Conservation (phyloP, 1,140 invertebrate species). For the Cotesia glomerata region DNA sequence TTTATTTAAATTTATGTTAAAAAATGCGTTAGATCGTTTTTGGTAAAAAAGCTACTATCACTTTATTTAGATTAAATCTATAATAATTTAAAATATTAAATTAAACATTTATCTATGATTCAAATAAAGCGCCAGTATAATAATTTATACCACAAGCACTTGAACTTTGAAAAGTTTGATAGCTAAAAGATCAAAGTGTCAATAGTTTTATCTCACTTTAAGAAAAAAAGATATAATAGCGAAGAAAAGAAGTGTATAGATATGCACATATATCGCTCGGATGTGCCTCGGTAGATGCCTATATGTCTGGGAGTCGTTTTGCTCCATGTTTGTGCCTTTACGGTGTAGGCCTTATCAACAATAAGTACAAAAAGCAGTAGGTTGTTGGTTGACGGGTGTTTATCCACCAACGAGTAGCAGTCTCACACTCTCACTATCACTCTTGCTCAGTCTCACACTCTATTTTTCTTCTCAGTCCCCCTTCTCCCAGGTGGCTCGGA, state of each 20-base stretch:
- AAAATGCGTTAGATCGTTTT: too few species aligned
- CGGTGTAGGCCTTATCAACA: background rate
- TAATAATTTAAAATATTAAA: too few species aligned
- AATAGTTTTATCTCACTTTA: constrained; percentile 4
- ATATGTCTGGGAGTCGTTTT: too few species aligned
- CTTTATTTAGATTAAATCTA: too few species aligned
- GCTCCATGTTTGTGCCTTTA: too few species aligned
- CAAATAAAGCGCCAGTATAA: too few species aligned
- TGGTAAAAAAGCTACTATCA: too few species aligned
- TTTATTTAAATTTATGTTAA: too few species aligned
- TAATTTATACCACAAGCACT: too few species aligned
- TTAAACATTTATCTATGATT: too few species aligned
- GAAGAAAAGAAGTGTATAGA: background rate
- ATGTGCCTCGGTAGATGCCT: background rate
- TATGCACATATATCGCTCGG: background rate
- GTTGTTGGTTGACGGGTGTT: constrained; percentile 34
- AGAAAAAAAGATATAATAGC: background rate
- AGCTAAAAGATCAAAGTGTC: background rate
- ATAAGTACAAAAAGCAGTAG: background rate
- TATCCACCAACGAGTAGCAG: constrained; percentile 31
- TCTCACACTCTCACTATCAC: background rate
- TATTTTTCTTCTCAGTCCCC: constrained; percentile 5
- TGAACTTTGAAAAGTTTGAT: background rate
- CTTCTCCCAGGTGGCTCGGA: constrained; percentile 27
- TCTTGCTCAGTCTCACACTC: background rate